Evolutionary conservation across 1,140 invertebrate genomes (phyloP).

Genomic region (Drosophila kurseongensis): DNA sequence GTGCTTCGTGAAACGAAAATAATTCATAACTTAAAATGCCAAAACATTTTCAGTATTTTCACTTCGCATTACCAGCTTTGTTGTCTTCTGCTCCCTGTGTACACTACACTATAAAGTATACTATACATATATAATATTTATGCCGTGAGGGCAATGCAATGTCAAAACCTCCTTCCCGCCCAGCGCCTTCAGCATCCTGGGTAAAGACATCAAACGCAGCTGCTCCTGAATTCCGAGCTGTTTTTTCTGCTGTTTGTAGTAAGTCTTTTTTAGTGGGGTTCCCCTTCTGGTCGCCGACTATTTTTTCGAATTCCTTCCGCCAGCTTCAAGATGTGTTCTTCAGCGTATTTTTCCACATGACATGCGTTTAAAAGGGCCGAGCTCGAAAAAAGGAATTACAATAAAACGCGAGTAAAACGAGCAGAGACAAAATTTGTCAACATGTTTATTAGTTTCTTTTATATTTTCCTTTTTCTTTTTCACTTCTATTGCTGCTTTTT

Average conservation of each 20-base stretch:
- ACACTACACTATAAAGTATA: background rate
- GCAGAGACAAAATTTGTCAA: slow-evolving; percentile 63
- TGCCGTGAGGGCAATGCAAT: slow-evolving; percentile 42
- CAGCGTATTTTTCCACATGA: slow-evolving; percentile 46
- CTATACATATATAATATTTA: slow-evolving; percentile 22
- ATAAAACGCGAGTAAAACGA: slow-evolving; percentile 8
- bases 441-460: slow-evolving; percentile 63
- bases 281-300: slow-evolving; percentile 10
- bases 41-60: slow-evolving; percentile 3
- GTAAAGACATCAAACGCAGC: slow-evolving; percentile 65
- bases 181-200: slow-evolving; percentile 4
- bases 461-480: slow-evolving; percentile 6
- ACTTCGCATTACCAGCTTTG: slow-evolving; percentile 6
- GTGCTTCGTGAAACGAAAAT: background rate
- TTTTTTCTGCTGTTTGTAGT: slow-evolving; percentile 24
- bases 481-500: slow-evolving; percentile 8
- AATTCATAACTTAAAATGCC: background rate
- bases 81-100: background rate
- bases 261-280: slow-evolving; percentile 15
- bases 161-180: slow-evolving; percentile 6
- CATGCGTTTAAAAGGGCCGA: slow-evolving; percentile 13
- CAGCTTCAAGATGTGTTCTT: slow-evolving; percentile 38
- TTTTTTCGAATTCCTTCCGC: slow-evolving; percentile 31
- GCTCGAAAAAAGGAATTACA: slow-evolving; percentile 3
- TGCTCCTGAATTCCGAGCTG: slow-evolving; percentile 21